Percentiles rank a stretch among this genome's conserved stretches.
Evolutionary conservation across 2,113 vertebrate genomes (phyloP).

Genomic region (Gracilinanus agilis): DNA sequence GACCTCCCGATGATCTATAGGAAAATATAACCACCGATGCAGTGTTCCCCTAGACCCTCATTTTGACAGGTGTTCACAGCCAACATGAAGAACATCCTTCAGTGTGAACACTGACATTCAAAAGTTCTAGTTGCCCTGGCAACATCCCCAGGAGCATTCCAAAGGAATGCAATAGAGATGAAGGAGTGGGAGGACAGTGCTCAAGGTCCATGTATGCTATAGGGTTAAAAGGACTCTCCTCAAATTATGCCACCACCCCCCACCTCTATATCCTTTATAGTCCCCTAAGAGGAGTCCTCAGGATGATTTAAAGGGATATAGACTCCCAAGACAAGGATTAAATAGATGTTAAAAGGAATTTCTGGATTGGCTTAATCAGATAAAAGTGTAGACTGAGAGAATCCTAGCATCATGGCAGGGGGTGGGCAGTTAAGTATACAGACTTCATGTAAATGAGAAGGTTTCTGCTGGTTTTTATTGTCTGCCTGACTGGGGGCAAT

Average conservation of each 20-base stretch:
- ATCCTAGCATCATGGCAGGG: not conserved
- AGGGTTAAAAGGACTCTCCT: not conserved
- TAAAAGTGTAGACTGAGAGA: not conserved
- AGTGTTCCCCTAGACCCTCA: not conserved
- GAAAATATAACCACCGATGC: not conserved
- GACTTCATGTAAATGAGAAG: not conserved
- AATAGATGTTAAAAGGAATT: not conserved
- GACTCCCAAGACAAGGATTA: not conserved
- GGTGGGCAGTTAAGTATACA: not conserved
- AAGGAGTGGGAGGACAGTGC: not conserved
- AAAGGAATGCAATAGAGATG: not conserved
- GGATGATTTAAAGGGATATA: not conserved
- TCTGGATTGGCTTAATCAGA: not conserved
- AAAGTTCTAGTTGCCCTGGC: not conserved
- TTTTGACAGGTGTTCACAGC: not conserved
- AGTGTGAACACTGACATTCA: not conserved
- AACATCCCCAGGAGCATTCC: not conserved
- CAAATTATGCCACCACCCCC: not conserved
- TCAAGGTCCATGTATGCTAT: not conserved
- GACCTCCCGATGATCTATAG: not conserved
- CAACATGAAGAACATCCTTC: not conserved
- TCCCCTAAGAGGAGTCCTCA: not conserved
- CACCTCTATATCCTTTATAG: not conserved
- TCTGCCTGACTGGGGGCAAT: not conserved
- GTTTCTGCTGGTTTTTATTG: not conserved